phyloP scores from a whole-genome alignment of 1,140 invertebrate genomes.

The Adelges cooleyi region DNA sequence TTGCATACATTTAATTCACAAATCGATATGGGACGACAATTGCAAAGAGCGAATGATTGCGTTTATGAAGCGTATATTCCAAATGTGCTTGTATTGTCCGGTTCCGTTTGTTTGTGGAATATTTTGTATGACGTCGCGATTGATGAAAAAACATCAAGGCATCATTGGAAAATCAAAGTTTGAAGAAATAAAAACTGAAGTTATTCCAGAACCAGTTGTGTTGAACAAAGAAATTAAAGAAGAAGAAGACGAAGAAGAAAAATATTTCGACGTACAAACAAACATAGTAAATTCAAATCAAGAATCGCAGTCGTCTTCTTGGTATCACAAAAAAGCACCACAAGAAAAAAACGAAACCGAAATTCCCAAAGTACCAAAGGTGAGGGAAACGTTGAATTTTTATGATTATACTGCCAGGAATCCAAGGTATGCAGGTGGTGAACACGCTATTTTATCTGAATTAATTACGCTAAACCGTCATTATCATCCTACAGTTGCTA shows the following conservation, averaged over 20 bases:
- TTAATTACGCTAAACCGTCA: constrained; percentile 57
- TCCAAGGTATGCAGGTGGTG: constrained; percentile 67
- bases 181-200: constrained; percentile 24
- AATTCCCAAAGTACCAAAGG: constrained; percentile 31
- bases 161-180: constrained; percentile 23
- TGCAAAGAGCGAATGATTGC: constrained; percentile 58
- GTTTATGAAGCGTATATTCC: constrained; percentile 82
- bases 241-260: constrained; percentile 39
- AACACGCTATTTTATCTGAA: constrained; percentile 57
- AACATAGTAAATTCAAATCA: constrained; percentile 1
- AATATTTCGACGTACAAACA: constrained; percentile 36
- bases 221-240: constrained; percentile 9
- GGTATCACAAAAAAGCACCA: constrained; percentile 22
- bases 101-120: constrained; percentile 58
- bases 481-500: constrained; percentile 80
- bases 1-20: constrained; percentile 77
- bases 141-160: constrained; percentile 37
- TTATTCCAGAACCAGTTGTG: neutral
- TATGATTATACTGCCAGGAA: constrained; percentile 62
- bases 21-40: constrained; percentile 68
- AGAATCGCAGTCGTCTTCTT: constrained; percentile 26
- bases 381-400: constrained; percentile 29
- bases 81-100: constrained; percentile 47
- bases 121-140: constrained; percentile 67
- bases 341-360: constrained; percentile 36